Conservation (phyloP, 2,888 invertebrate genomes). For the Fragum whitleyi region DNA sequence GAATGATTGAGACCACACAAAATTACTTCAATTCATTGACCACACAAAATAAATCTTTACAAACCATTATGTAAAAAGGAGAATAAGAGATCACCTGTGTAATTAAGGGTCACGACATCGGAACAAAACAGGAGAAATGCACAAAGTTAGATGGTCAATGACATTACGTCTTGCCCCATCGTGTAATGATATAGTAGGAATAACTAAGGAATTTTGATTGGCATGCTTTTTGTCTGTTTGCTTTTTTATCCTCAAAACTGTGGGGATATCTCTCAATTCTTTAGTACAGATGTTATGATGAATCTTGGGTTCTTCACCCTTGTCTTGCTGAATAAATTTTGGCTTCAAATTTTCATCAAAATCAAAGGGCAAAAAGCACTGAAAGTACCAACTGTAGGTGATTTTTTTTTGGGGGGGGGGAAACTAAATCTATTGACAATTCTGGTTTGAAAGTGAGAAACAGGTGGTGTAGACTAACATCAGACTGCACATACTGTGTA, state of each 20-base stretch:
- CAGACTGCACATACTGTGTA: too few species aligned
- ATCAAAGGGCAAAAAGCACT: too few species aligned
- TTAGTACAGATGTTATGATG: too few species aligned
- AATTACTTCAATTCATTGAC: not conserved
- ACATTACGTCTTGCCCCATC: not conserved
- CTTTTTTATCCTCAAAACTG: not conserved
- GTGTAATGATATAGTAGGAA: conserved; percentile 18
- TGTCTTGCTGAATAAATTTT: too few species aligned
- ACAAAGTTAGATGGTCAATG: not conserved
- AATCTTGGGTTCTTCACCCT: too few species aligned
- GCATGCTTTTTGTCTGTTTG: conserved; percentile 18
- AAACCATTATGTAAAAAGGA: conserved; percentile 3
- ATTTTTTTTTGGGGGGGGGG: too few species aligned
- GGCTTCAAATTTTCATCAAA: too few species aligned
- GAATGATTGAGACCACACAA: not conserved
- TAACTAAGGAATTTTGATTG: conserved; percentile 22
- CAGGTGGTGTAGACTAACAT: too few species aligned
- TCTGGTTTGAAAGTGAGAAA: too few species aligned
- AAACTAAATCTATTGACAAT: too few species aligned
- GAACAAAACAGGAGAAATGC: not conserved
- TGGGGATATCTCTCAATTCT: too few species aligned
- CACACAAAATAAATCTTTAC: not conserved
- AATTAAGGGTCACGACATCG: not conserved
- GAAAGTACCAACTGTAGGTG: too few species aligned
- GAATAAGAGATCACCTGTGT: conserved; percentile 1